These are phyloP conservation scores for Sarcophaga peregrina DNA, from an alignment of 1,140 invertebrate species.

Conservation along the genomic window DNA sequence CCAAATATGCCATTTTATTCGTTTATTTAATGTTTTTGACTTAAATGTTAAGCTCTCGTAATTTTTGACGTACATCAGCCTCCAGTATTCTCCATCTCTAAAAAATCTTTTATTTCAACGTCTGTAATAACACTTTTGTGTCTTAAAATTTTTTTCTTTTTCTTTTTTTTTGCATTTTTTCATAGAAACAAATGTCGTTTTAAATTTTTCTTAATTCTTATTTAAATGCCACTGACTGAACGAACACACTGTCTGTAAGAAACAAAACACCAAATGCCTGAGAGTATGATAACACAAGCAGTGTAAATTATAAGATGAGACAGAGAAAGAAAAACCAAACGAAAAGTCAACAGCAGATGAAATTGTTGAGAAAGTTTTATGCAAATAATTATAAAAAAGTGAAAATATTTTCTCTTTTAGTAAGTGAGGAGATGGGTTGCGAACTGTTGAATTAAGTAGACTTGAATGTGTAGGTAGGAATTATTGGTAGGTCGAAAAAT, in stretches of 20 bases:
- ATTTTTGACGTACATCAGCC: no score
- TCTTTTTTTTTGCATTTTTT: not conserved
- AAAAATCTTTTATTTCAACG: no score
- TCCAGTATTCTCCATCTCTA: no score
- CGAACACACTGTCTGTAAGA: not conserved
- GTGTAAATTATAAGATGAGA: not conserved
- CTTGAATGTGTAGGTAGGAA: no score
- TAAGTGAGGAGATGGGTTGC: no score
- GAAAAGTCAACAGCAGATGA: constrained; percentile 7
- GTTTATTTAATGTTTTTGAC: no score
- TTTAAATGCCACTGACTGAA: not conserved
- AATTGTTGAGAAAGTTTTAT: constrained; percentile 12
- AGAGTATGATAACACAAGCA: not conserved
- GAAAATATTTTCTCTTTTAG: no score
- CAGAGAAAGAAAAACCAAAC: not conserved
- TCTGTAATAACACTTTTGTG: no score
- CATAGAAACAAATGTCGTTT: not conserved
- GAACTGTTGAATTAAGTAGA: no score
- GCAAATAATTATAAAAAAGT: not conserved
- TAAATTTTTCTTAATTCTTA: not conserved
- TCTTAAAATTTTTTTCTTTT: not conserved
- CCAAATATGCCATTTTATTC: no score
- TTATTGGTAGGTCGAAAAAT: no score
- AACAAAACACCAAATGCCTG: not conserved
- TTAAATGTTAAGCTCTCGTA: no score